Evolutionary conservation across 2,888 invertebrate genomes (phyloP), one percentile per base, ranked within the genome.

Genomic region (Leptinotarsa haldemani): DNA sequence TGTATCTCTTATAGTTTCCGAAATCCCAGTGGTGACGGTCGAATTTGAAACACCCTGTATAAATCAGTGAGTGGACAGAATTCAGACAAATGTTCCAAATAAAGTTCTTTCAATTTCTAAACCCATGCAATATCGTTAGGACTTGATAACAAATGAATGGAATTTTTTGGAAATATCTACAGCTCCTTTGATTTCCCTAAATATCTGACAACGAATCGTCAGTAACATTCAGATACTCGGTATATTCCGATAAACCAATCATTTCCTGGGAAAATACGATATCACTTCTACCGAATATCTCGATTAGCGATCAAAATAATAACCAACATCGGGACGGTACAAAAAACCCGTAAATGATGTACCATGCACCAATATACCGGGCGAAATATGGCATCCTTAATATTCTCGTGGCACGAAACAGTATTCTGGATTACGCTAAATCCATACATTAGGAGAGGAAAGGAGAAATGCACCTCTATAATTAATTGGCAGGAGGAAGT

Each of bases 321-420:
- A 20, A 61, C 61, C 61, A 18, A 16, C 61, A 61, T 40, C n/a
- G 61, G 12, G 30, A 25, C 61, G 30, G 40, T n/a, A 30, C 68
- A 73, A 65, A 70, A 70, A 72, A 70, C 64, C 66, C 65, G 56
- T 70, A 52, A 67, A 71, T 65, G 69, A 74, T 77, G 77, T 77
- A 77, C 77, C 77, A 77, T 74, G 77, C 74, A 77, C 74, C 64
- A 69, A 72, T 53, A 69, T 56, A 67, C 50, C 16, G 50, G 48
- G 61, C 20, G 50, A 67, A 46, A 61, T 48, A 74, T 52, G 67
- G 61, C 48, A 52, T 48, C 9, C 61, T 67, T 73, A 77, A 77
- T 77, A 71, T 52, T 63, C 52, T 46, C 30, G 3, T 47, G 52
- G 52, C 77, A 77, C 74, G 77, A 71, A 71, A 69, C 56, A 12